Evolutionary conservation across 2,797 vertebrate genomes (phyloP).

Genomic region (Melanotaenia pygmaea): DNA sequence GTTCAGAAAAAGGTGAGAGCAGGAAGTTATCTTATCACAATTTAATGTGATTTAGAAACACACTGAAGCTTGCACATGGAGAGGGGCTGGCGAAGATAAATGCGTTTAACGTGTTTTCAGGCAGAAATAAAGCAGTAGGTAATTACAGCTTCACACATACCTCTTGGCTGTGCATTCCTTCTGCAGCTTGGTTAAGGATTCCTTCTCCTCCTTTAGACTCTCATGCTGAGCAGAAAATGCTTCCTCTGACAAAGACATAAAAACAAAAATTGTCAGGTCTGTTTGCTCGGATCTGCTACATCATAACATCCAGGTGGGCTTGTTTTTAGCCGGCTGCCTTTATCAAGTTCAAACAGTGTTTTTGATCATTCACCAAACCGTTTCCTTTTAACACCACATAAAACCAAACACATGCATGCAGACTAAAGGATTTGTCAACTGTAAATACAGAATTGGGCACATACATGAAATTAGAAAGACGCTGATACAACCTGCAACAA

Average conservation of each 20-base stretch:
- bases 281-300: conserved; percentile 36
- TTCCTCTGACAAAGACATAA: conserved; percentile 83
- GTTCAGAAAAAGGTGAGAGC: conserved; percentile 49
- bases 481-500: conserved; percentile 32
- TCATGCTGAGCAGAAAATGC: conserved; percentile 86
- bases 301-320: conserved; percentile 72
- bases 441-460: conserved; percentile 66
- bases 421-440: conserved; percentile 69
- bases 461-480: conserved; percentile 64
- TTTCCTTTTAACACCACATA: conserved; percentile 77
- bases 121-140: conserved; percentile 46
- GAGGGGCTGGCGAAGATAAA: conserved; percentile 37
- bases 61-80: conserved; percentile 9
- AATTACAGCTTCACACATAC: conserved; percentile 79
- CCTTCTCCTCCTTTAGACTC: conserved; percentile 88
- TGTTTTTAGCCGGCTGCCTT: conserved; percentile 57
- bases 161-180: conserved; percentile 96
- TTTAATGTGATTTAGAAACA: conserved; percentile 31
- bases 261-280: conserved; percentile 64
- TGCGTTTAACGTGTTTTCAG: conserved; percentile 14
- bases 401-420: conserved; percentile 69
- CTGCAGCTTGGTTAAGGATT: conserved; percentile 87
- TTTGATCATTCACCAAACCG: conserved; percentile 64
- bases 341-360: conserved; percentile 62
- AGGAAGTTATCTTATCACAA: conserved; percentile 40